Percentiles rank a stretch among this genome's conserved stretches.
These are phyloP conservation scores for Myopa testacea DNA, from an alignment of 2,888 invertebrate genomes.

Conservation along the genomic window DNA sequence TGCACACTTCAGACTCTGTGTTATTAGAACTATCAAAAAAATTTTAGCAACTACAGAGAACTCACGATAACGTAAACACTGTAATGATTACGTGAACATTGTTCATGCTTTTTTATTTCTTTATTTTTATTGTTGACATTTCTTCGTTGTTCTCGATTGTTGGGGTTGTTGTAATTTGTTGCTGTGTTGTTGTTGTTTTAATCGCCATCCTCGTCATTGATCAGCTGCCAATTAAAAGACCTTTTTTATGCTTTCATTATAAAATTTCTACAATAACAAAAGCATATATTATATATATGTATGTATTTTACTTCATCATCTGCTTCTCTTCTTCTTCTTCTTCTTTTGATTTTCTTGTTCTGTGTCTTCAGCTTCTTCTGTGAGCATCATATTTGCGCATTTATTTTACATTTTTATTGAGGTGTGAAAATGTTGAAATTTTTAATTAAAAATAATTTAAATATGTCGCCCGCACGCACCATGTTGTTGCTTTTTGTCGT, in stretches of 20 bases:
- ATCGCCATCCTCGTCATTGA: slow-evolving; percentile 43
- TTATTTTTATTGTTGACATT: background rate
- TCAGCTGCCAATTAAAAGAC: slow-evolving; percentile 52
- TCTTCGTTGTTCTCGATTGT: too few relatives aligned
- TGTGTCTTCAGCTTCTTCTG: background rate
- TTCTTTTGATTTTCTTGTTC: background rate
- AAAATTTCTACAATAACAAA: background rate
- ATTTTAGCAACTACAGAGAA: too few relatives aligned
- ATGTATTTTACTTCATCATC: background rate
- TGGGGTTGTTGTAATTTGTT: too few relatives aligned
- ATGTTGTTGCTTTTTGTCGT: background rate
- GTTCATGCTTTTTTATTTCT: background rate
- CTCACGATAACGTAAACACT: too few relatives aligned
- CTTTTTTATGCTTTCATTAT: slow-evolving; percentile 42
- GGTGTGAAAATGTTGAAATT: slow-evolving; percentile 34
- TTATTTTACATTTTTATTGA: slow-evolving; percentile 31
- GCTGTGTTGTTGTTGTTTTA: background rate
- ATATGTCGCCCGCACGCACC: background rate
- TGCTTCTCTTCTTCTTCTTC: background rate
- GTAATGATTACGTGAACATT: too few relatives aligned
- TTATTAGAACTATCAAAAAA: too few relatives aligned
- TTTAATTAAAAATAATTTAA: slow-evolving; percentile 26
- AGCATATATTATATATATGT: background rate
- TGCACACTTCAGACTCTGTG: too few relatives aligned
- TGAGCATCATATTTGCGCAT: slow-evolving; percentile 1